Percentiles rank a stretch among this genome's conserved stretches.
phyloP scores from a whole-genome alignment of 2,113 vertebrate species.

The Peucedramus taeniatus region DNA sequence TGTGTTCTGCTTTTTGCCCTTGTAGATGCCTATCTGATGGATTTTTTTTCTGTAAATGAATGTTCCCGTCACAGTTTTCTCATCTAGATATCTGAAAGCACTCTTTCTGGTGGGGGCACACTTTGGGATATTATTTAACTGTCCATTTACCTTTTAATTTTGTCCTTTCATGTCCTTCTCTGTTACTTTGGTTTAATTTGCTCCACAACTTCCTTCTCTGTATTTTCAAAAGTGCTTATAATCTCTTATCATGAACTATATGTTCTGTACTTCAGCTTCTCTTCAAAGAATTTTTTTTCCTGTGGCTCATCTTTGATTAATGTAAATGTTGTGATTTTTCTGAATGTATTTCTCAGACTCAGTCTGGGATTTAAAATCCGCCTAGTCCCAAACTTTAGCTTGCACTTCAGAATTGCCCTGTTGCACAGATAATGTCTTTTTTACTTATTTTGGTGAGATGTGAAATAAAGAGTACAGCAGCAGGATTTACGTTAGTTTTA shows the following conservation, averaged over 20 bases:
- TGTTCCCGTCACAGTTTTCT: not conserved
- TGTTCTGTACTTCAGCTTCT: not conserved
- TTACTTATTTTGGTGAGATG: not conserved
- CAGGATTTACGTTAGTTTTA: not conserved
- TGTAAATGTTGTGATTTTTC: not conserved
- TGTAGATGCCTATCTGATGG: not conserved
- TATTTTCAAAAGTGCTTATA: not conserved
- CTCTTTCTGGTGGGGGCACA: not conserved
- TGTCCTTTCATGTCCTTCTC: not conserved
- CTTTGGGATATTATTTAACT: not conserved
- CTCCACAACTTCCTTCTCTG: not conserved
- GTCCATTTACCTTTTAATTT: not conserved
- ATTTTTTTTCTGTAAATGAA: not conserved
- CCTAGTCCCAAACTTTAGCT: not conserved
- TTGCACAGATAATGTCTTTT: not conserved
- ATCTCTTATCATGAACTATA: not conserved
- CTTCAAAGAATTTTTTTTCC: not conserved
- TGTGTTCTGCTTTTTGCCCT: not conserved
- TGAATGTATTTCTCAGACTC: not conserved
- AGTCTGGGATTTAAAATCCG: not conserved
- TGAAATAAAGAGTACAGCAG: not conserved
- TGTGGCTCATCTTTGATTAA: not conserved
- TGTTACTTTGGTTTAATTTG: not conserved
- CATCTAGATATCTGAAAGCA: not conserved
- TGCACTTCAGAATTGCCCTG: not conserved